Evolutionary conservation across 2,797 vertebrate species (phyloP), one percentile per base, ranked within the genome.

Genomic region (Oreonectes daqikongensis): DNA sequence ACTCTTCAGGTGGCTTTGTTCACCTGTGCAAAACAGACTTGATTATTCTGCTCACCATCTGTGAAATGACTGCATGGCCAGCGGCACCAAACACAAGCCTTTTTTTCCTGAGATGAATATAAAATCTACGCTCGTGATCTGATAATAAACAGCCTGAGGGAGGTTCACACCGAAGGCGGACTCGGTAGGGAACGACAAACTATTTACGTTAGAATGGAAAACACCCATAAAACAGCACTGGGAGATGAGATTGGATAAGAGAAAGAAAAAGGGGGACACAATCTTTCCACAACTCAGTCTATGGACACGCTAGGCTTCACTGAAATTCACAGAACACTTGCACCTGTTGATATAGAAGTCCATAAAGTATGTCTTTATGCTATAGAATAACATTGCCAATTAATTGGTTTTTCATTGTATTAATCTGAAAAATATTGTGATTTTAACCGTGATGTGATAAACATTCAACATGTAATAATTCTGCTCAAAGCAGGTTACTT

Each of bases 11-110:
- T 30, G 40, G 48, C 24, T 66, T 35, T 75, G 53, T 48, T 75
- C 24, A 59, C 52, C 64, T 59, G 40, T 32, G 20, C 0, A 4
- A 68, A 68, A 75, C 63, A 46, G 14, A 52, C 38, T 18, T 46
- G 26, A 75, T 75, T 57, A 75, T 68, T 30, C 61, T 75, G 72
- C n/a, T 57, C 24, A 57, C 63, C 63, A 66, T 55, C 63, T 75
- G 72, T 75, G 72, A 66, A 75, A 42, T 30, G n/a, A 20, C 61
- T 55, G 72, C 11, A 55, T 38, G 15, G 20, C 59, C 61, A n/a
- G 44, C 4, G 15, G 71, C 60, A 40, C 17, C n/a, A 64, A 52
- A 24, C 30, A 53, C 46, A n/a, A n/a, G 5, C 22, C 28, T 35
- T 11, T 65, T n/a, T 32, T 65, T 53, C 65, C 24, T 52, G 24